phyloP scores from a whole-genome alignment of 2,888 invertebrate species.

The Dorcus parallelipipedus region DNA sequence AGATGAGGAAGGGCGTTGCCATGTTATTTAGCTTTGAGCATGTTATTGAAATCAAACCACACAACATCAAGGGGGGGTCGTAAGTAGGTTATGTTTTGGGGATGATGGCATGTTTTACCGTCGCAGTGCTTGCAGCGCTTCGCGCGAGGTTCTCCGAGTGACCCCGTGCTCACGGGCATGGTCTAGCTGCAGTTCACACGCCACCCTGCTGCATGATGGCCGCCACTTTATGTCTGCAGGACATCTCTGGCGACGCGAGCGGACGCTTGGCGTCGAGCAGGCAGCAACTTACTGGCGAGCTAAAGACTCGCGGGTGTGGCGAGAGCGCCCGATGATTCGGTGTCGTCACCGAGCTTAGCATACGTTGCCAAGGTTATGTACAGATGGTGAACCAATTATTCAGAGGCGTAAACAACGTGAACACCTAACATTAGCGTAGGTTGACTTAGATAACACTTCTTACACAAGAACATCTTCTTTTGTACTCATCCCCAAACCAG shows the following conservation, averaged over 20 bases:
- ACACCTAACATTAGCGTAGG: too few species aligned
- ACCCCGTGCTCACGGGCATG: conserved; percentile 64
- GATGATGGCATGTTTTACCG: conserved; percentile 55
- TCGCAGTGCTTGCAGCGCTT: conserved; percentile 92
- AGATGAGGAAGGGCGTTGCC: conserved; percentile 22
- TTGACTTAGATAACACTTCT: too few species aligned
- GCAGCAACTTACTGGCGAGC: conserved; percentile 25
- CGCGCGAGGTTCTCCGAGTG: conserved; percentile 74
- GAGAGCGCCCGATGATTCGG: conserved; percentile 22
- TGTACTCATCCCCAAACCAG: too few species aligned
- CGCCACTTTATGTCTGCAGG: conserved; percentile 17
- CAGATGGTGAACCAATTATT: conserved; percentile 5
- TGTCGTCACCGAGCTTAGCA: conserved; percentile 13
- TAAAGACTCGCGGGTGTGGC: conserved; percentile 22
- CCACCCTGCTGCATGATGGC: conserved; percentile 37
- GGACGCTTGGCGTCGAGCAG: conserved; percentile 26
- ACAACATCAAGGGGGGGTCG: conserved; percentile 19
- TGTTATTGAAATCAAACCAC: conserved; percentile 20
- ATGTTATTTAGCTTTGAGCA: conserved; percentile 20
- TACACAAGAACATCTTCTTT: too few species aligned
- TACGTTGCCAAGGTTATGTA: conserved; percentile 11
- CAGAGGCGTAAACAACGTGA: too few species aligned
- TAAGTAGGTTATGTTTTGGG: conserved; percentile 21
- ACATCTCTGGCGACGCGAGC: conserved; percentile 39
- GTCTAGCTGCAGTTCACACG: conserved; percentile 38